These are phyloP conservation scores for Sphaeridia pumilis DNA, from an alignment of 2,888 invertebrate genomes.

Conservation along the genomic window DNA sequence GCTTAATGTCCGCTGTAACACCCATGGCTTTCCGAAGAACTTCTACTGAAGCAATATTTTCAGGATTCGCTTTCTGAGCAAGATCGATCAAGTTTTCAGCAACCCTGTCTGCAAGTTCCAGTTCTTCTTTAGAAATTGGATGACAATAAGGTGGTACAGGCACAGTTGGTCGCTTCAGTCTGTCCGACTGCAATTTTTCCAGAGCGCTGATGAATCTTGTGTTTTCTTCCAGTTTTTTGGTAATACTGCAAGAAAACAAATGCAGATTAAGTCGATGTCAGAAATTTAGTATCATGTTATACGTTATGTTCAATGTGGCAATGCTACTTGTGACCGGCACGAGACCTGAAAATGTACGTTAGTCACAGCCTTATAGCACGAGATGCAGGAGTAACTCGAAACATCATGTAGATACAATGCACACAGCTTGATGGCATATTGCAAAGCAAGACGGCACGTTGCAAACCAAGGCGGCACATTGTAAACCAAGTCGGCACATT, in stretches of 20 bases:
- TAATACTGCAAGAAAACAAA: constrained; percentile 24
- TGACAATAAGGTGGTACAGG: constrained; percentile 59
- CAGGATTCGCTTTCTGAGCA: constrained; percentile 61
- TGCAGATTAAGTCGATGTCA: too few relatives aligned
- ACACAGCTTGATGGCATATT: too few relatives aligned
- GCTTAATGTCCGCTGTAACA: constrained; percentile 1
- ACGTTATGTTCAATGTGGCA: too few relatives aligned
- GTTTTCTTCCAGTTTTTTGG: constrained; percentile 52
- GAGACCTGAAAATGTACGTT: too few relatives aligned
- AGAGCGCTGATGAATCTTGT: constrained; percentile 62
- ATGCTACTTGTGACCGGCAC: too few relatives aligned
- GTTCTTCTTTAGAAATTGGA: constrained; percentile 59
- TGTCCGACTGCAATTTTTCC: constrained; percentile 66
- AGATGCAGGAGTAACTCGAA: too few relatives aligned
- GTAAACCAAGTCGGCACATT: too few relatives aligned
- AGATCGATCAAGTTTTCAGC: constrained; percentile 66
- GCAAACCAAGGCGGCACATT: too few relatives aligned
- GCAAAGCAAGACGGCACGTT: too few relatives aligned
- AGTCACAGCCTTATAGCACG: too few relatives aligned
- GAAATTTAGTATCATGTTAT: too few relatives aligned
- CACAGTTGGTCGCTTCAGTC: constrained; percentile 64
- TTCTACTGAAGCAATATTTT: constrained; percentile 53
- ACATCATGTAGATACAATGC: too few relatives aligned
- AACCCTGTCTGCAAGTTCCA: constrained; percentile 46
- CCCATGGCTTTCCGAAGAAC: constrained; percentile 66